These are phyloP conservation scores for Platalea minor DNA, from an alignment of 2,797 vertebrate species.

Conservation along the genomic window DNA sequence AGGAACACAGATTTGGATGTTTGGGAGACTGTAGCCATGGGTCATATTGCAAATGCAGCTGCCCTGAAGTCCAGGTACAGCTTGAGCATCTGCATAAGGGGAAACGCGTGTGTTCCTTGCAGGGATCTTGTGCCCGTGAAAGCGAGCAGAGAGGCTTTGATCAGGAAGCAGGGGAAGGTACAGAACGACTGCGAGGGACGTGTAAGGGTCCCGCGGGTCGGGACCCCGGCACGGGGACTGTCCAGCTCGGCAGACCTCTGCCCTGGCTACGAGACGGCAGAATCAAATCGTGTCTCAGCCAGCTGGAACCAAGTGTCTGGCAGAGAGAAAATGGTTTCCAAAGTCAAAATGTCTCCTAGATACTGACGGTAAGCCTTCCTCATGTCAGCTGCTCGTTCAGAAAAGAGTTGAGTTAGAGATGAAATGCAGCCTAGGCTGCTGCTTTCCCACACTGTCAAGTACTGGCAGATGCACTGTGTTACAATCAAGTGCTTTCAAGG, in stretches of 20 bases:
- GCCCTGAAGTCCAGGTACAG: background rate
- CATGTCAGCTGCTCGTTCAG: background rate
- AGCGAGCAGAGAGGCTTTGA: background rate
- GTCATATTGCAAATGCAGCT: background rate
- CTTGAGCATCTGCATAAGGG: background rate
- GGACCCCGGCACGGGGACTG: background rate
- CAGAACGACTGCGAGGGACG: fast-evolving
- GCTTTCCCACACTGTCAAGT: background rate
- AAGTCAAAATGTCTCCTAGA: constrained; percentile 61
- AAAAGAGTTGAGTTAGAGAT: constrained; percentile 29
- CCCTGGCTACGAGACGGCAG: background rate
- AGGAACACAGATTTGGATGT: background rate
- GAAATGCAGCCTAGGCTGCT: constrained; percentile 7
- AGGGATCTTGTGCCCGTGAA: fast-evolving
- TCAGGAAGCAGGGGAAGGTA: background rate
- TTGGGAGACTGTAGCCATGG: background rate
- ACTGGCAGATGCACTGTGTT: background rate
- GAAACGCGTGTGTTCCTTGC: background rate
- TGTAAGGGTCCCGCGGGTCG: too few relatives aligned
- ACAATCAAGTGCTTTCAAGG: background rate
- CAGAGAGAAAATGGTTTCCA: constrained; percentile 64
- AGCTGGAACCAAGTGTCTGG: constrained; percentile 8
- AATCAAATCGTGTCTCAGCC: background rate
- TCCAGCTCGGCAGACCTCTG: background rate
- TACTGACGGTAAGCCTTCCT: constrained; percentile 9